Evolutionary conservation across 2,113 vertebrate genomes (phyloP), one percentile per base, ranked within the genome.

Genomic region (Caretta caretta): DNA sequence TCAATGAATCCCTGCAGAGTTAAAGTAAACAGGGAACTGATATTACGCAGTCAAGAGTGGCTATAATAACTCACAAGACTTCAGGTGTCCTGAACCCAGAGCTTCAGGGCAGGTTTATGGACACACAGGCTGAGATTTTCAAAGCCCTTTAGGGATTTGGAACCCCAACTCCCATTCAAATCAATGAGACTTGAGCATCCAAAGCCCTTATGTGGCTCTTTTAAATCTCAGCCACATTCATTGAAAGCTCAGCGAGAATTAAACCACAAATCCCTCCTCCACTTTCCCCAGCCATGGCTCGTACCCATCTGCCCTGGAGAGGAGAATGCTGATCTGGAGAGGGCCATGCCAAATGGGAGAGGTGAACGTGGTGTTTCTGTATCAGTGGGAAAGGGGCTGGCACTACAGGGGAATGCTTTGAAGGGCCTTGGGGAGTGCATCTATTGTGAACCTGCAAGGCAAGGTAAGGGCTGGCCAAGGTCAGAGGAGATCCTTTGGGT

Each of bases 221-320:
- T 76, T 88, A 80, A 80, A 80, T 42, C 24, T 9, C 42, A 84
- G 31, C 29, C 25, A 6, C 49, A n/a, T 83, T 86, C 0, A 0
- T 48, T 51, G 27, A 62, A 2, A 9, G 49, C 46, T 88, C 59
- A 27, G 79, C 53, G 25, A 86, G 49, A 81, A 5, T 8, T 29
- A 69, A 84, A 62, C 14, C 1, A 0, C 83, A 51, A 42, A 27
- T 35, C 3, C 0, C 0, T 27, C 25, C n/a, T 84, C 51, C 50
- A 50, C 29, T 76, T 86, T 31, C 54, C 59, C 51, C 53, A 49
- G 5, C 5, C 11, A 20, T 84, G 38, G 59, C 42, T 87, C 35
- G 19, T 3, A 87, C 42, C 42, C 25, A 87, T 62, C 50, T 84
- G 62, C 25, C 2, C 83, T 57, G 29, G 53, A 27, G 50, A 83